phyloP scores from a whole-genome alignment of 2,797 vertebrate genomes.

The Rhabdophis nuchalis region DNA sequence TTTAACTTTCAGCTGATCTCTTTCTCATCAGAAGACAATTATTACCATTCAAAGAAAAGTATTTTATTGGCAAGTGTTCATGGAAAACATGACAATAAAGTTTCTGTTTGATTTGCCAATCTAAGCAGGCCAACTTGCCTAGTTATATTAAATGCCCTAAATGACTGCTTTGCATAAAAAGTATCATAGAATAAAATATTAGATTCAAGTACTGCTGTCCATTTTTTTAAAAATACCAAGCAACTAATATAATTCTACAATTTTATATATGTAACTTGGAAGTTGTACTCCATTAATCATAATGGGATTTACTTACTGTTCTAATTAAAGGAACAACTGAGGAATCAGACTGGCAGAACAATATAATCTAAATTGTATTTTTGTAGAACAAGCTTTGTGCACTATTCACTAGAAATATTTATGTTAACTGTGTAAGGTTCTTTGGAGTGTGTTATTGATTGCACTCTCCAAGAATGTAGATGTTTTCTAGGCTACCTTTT shows the following conservation, averaged over 20 bases:
- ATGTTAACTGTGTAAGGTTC: neutral
- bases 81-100: slow-evolving; percentile 54
- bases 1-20: slow-evolving; percentile 65
- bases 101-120: slow-evolving; percentile 54
- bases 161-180: slow-evolving; percentile 65
- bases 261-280: neutral
- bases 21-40: slow-evolving; percentile 44
- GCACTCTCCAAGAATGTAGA: neutral
- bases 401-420: neutral
- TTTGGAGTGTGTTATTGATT: neutral
- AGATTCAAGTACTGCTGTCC: slow-evolving; percentile 2
- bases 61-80: slow-evolving; percentile 40
- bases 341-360: neutral
- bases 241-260: neutral
- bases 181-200: slow-evolving; percentile 48
- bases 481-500: neutral
- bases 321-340: neutral
- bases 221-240: neutral
- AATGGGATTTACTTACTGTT: neutral
- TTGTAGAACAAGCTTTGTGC: neutral
- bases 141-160: slow-evolving; percentile 51
- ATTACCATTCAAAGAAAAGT: slow-evolving; percentile 37
- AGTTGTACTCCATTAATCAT: neutral
- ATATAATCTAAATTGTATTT: neutral
- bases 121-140: slow-evolving; percentile 65